Evolutionary conservation across 2,797 vertebrate species (phyloP).

Genomic region (Pipistrellus pygmaeus): DNA sequence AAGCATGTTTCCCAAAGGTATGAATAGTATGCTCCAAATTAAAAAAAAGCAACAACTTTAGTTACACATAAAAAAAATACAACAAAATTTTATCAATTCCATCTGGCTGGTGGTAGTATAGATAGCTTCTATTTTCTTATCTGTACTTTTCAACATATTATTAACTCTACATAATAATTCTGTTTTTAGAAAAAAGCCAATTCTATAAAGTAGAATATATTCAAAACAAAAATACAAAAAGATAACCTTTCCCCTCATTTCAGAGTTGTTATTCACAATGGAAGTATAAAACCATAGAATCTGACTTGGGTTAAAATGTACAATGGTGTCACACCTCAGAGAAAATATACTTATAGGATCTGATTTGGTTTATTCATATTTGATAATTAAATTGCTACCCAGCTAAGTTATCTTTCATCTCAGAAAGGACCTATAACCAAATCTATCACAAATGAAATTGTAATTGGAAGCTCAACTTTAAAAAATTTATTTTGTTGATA

Average conservation of each 20-base stretch:
- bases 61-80: neutral
- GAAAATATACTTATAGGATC: slow-evolving; percentile 3
- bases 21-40: slow-evolving; percentile 10
- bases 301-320: slow-evolving; percentile 48
- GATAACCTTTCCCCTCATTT: neutral
- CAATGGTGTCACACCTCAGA: slow-evolving; percentile 11
- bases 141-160: slow-evolving; percentile 8
- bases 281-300: slow-evolving; percentile 51
- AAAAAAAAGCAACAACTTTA: neutral
- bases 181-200: slow-evolving; percentile 40
- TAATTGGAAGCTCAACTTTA: neutral
- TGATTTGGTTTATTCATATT: slow-evolving; percentile 43
- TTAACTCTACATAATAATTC: neutral
- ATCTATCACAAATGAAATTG: slow-evolving; percentile 7
- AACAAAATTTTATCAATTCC: neutral
- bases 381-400: slow-evolving; percentile 7
- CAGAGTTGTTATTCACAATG: slow-evolving; percentile 30
- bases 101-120: neutral
- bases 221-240: slow-evolving; percentile 62
- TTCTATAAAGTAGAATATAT: slow-evolving; percentile 15
- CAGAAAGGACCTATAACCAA: slow-evolving; percentile 43
- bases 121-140: slow-evolving; percentile 50
- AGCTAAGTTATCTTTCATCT: slow-evolving; percentile 34
- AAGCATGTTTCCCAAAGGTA: neutral
- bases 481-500: neutral